Conservation (phyloP, 1,140 invertebrate species). For the Copidosoma floridanum region DNA sequence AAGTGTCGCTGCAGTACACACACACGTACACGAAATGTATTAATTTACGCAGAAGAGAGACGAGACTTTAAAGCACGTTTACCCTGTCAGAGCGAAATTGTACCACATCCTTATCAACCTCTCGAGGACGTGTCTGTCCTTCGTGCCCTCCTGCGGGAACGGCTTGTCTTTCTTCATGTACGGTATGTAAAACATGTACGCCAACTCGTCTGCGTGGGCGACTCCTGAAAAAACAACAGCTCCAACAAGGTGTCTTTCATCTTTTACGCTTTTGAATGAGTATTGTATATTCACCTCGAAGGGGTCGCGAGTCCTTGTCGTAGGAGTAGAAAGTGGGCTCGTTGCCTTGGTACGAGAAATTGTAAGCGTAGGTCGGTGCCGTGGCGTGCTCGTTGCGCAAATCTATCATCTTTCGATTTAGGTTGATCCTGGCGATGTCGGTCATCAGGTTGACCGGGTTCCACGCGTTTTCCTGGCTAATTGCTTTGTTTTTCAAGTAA, state of each 20-base stretch:
- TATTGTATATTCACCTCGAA: background rate
- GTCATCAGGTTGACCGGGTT: conserved; percentile 6
- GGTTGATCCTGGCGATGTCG: background rate
- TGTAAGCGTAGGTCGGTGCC: conserved; percentile 15
- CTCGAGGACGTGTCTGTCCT: conserved; percentile 9
- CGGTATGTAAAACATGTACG: background rate
- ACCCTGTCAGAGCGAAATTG: conserved; percentile 28
- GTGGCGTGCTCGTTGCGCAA: conserved; percentile 1
- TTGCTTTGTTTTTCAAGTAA: conserved; percentile 18
- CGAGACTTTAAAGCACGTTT: background rate
- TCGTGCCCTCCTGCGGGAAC: background rate
- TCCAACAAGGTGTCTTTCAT: no score
- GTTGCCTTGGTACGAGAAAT: conserved; percentile 18
- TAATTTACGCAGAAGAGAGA: background rate
- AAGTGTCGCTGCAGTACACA: no score
- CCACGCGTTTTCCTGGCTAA: background rate
- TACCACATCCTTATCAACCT: conserved; percentile 18
- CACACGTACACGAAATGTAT: no score
- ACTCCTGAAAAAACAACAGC: conserved; percentile 24
- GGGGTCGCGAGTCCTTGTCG: background rate
- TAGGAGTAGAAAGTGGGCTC: conserved; percentile 4
- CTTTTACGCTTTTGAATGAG: no score
- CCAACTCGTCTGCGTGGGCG: conserved; percentile 20
- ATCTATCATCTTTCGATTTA: background rate
- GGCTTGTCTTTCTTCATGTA: background rate